Evolutionary conservation across 2,888 invertebrate genomes (phyloP), one percentile per base, ranked within the genome.

Genomic region (Anodontia alba): DNA sequence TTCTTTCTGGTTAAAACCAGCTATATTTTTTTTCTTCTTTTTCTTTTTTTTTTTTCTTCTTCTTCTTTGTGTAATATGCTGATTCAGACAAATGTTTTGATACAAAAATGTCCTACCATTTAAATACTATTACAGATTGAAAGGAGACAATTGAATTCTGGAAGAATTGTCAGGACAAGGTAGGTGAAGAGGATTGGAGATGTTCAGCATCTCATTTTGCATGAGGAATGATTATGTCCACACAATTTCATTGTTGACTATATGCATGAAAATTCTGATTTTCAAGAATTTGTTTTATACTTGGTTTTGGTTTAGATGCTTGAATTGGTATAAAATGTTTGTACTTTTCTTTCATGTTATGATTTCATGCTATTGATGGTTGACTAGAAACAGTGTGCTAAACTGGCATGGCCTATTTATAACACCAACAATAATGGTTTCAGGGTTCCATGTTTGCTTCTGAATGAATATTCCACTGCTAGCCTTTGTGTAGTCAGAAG

Each of bases 301-400:
- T 86, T 86, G 86, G 86, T 86, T 86, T 86, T 86, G 86, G 86
- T 83, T 86, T 86, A 86, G 86, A 86, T 83, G 86, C 86, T 86
- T 86, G 86, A 86, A 81, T 83, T 86, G 86, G 86, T 86, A 86
- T 86, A 83, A 83, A 86, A 81, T 86, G 86, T 86, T 86, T 86
- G 83, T 83, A 83, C 79, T 86, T 86, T 83, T 78, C 83, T 86
- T 86, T 81, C 86, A 86, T 83, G 86, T 86, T 86, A 86, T 86
- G 86, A 86, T 86, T 86, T 86, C 80, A 83, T 86, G 86, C 86
- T 86, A 83, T 83, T 86, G 81, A 83, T 83, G 83, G 86, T 83
- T 86, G 83, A 83, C 86, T 86, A 86, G 86, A 86, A 83, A 83
- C 83, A 75, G 86, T 86, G 86, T 86, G 86, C 86, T 86, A 86